Evolutionary conservation across 2,113 vertebrate genomes (phyloP).

Genomic region (Montifringilla adamsi): DNA sequence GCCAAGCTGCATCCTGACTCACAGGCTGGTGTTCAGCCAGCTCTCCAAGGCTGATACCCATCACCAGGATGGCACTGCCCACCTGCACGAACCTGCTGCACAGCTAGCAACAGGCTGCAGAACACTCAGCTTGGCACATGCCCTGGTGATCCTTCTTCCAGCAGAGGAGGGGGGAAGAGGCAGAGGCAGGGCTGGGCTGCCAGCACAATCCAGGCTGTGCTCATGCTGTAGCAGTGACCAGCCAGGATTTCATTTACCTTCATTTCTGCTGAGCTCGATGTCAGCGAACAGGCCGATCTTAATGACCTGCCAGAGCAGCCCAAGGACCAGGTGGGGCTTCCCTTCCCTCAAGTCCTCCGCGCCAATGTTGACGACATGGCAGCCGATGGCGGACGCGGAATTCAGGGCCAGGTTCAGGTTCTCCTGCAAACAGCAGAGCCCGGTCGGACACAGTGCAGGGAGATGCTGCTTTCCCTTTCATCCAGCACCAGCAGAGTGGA

Average conservation of each 20-base stretch:
- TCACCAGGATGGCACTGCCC: not conserved
- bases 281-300: conserved; percentile 96
- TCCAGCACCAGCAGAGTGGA: not conserved
- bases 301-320: conserved; percentile 97
- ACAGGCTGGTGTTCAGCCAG: not conserved
- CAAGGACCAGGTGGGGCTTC: conserved; percentile 94
- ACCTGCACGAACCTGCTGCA: not conserved
- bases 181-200: not conserved
- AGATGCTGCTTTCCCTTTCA: not conserved
- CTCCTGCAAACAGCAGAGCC: conserved; percentile 76
- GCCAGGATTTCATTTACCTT: conserved; percentile 76
- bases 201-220: fast-evolving
- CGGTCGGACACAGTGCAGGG: not conserved
- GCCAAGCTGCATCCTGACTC: not conserved
- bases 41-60: not conserved
- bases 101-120: not conserved
- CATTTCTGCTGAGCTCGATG: conserved; percentile 93
- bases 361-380: conserved; percentile 97
- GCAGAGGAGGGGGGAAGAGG: not conserved
- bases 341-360: conserved; percentile 93
- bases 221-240: not conserved
- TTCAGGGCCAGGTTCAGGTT: conserved; percentile 97
- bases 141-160: not conserved
- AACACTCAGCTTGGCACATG: not conserved
- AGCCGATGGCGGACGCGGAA: conserved; percentile 94